A percentile compares a stretch with the other conserved stretches of the same genome.
Conservation (phyloP, 1,140 invertebrate species). For the Pomacea maculata region DNA sequence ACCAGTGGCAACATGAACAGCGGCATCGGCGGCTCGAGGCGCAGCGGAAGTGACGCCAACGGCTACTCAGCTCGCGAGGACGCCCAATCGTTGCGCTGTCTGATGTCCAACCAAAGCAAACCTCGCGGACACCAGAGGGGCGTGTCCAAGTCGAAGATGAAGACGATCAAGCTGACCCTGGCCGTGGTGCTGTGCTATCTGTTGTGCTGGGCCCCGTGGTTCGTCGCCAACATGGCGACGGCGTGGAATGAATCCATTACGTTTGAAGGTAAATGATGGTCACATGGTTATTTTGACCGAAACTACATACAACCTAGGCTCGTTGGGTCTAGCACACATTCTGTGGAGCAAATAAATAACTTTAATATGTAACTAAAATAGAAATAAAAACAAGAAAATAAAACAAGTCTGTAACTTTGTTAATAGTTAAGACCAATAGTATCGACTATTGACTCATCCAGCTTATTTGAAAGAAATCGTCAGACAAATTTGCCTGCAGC, state of each 20-base stretch:
- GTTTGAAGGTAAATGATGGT: constrained; percentile 36
- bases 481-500: too few species aligned
- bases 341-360: too few species aligned
- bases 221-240: constrained; percentile 66
- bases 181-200: constrained; percentile 79
- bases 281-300: too few species aligned
- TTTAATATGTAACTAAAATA: too few species aligned
- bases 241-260: constrained; percentile 41
- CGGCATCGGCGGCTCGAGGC: constrained; percentile 1
- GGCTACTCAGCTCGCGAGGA: constrained; percentile 17
- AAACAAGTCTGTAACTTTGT: too few species aligned
- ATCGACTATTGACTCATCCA: too few species aligned
- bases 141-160: constrained; percentile 71
- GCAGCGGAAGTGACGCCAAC: constrained; percentile 17
- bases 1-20: constrained; percentile 13
- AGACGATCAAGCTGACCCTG: constrained; percentile 81
- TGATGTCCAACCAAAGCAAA: constrained; percentile 10
- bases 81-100: constrained; percentile 15
- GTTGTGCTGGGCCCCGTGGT: constrained; percentile 78
- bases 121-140: constrained; percentile 32
- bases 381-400: too few species aligned
- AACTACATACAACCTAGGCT: too few species aligned
- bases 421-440: too few species aligned
- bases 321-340: too few species aligned
- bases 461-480: too few species aligned